Evolutionary conservation across 2,113 vertebrate species (phyloP).

Genomic region (Hiodon alosoides): DNA sequence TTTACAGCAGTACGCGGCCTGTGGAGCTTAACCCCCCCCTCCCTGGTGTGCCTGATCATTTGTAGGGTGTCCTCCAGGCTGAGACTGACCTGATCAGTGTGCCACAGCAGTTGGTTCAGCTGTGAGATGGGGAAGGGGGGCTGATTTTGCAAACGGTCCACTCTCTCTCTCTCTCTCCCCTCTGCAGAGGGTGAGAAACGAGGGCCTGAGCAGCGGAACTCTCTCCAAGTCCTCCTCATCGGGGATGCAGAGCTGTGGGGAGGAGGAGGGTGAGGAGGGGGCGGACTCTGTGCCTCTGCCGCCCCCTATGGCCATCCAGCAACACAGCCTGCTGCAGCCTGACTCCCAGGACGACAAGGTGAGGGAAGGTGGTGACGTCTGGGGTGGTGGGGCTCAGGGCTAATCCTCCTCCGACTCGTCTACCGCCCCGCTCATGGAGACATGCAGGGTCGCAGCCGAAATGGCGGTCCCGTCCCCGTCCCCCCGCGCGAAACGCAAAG

Average conservation of each 20-base stretch:
- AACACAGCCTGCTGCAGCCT: slow-evolving; percentile 93
- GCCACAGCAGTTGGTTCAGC: no score
- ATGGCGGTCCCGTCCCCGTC: background rate
- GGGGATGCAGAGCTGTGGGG: slow-evolving; percentile 98
- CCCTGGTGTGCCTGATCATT: no score
- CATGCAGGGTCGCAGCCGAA: background rate
- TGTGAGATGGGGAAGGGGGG: no score
- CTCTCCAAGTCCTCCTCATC: slow-evolving; percentile 96
- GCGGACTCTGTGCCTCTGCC: slow-evolving; percentile 86
- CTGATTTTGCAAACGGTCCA: no score
- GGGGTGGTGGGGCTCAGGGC: background rate
- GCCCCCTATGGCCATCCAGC: slow-evolving; percentile 97
- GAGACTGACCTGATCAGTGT: no score
- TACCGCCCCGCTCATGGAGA: background rate
- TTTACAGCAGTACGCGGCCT: no score
- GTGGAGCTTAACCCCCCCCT: no score
- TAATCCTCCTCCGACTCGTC: no score
- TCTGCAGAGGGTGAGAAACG: slow-evolving; percentile 86
- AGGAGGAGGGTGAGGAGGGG: slow-evolving; percentile 95
- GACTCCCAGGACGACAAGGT: slow-evolving; percentile 98
- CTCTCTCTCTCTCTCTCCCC: background rate
- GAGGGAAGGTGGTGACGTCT: slow-evolving; percentile 27
- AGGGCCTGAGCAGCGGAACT: slow-evolving; percentile 92
- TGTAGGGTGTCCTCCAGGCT: no score
- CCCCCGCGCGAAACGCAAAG: background rate